Evolutionary conservation across 2,113 vertebrate genomes (phyloP).

Genomic region (Nematolebias whitei): DNA sequence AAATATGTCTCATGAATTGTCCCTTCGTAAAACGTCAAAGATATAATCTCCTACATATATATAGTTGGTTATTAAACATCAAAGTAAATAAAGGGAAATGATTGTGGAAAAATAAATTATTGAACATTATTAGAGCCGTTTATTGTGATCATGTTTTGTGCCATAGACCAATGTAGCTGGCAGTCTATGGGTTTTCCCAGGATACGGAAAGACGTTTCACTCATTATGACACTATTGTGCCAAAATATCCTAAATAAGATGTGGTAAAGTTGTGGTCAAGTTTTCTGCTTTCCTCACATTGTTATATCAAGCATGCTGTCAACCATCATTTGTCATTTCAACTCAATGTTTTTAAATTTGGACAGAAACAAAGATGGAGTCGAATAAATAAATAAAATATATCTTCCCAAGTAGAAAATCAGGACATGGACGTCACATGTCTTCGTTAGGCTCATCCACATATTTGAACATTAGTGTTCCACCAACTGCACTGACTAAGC

Average conservation of each 20-base stretch:
- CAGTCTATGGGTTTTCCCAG: not conserved
- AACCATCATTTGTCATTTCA: constrained; percentile 60
- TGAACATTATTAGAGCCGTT: not conserved
- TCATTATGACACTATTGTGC: not conserved
- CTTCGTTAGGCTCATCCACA: constrained; percentile 29
- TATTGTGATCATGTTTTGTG: too few species aligned
- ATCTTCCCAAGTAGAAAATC: too few species aligned
- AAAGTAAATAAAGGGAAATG: not conserved
- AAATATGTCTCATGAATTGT: not conserved
- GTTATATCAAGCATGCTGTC: constrained; percentile 67
- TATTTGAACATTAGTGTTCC: constrained; percentile 15
- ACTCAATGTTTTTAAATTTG: too few species aligned
- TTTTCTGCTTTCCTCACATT: constrained; percentile 37
- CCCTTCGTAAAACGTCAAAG: not conserved
- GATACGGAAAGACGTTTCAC: not conserved
- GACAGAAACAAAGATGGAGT: too few species aligned
- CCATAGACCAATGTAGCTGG: too few species aligned
- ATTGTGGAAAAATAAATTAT: not conserved
- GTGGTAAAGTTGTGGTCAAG: constrained; percentile 34
- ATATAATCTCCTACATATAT: not conserved
- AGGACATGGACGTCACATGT: constrained; percentile 6
- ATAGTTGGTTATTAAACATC: not conserved
- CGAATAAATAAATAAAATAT: too few species aligned
- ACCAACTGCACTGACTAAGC: not conserved
- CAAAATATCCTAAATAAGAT: not conserved